Percentiles rank a stretch among this genome's conserved stretches.
phyloP scores from a whole-genome alignment of 2,888 invertebrate genomes.

The Rhingia campestris region DNA sequence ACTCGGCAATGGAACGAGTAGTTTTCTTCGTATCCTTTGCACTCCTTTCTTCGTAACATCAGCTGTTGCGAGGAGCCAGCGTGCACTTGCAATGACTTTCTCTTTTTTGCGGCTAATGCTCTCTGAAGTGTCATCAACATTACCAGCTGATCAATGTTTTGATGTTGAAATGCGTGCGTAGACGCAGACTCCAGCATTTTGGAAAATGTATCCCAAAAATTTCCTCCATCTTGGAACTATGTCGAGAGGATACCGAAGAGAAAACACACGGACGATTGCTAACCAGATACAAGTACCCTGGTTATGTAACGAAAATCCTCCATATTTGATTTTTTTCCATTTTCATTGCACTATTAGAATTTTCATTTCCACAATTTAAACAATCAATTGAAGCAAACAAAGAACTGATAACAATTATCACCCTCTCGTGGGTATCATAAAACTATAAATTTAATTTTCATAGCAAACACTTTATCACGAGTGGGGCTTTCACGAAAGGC shows the following conservation, averaged over 20 bases:
- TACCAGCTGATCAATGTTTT: constrained; percentile 66
- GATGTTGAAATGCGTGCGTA: constrained; percentile 50
- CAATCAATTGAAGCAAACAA: constrained; percentile 20
- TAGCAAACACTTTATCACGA: constrained; percentile 49
- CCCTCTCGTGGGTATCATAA: constrained; percentile 51
- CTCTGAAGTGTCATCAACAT: constrained; percentile 14
- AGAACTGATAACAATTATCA: constrained; percentile 65
- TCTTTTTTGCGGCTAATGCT: background rate
- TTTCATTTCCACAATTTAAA: constrained; percentile 40
- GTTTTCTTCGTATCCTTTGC: constrained; percentile 44
- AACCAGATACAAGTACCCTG: constrained; percentile 39
- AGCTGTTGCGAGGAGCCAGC: constrained; percentile 20
- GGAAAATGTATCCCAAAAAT: constrained; percentile 62
- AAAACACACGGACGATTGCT: constrained; percentile 42
- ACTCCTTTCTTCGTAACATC: constrained; percentile 26
- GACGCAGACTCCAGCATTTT: constrained; percentile 67
- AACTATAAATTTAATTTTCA: constrained; percentile 40
- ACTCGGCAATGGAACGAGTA: constrained; percentile 8
- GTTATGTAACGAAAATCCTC: constrained; percentile 68
- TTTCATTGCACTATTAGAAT: constrained; percentile 1
- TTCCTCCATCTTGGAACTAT: constrained; percentile 70
- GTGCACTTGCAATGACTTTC: constrained; percentile 8
- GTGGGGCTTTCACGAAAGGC: constrained; percentile 22
- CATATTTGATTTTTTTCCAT: constrained; percentile 66
- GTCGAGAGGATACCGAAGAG: constrained; percentile 62